Evolutionary conservation across 2,797 vertebrate species (phyloP), one percentile per base, ranked within the genome.

Genomic region (Falco rusticolus): DNA sequence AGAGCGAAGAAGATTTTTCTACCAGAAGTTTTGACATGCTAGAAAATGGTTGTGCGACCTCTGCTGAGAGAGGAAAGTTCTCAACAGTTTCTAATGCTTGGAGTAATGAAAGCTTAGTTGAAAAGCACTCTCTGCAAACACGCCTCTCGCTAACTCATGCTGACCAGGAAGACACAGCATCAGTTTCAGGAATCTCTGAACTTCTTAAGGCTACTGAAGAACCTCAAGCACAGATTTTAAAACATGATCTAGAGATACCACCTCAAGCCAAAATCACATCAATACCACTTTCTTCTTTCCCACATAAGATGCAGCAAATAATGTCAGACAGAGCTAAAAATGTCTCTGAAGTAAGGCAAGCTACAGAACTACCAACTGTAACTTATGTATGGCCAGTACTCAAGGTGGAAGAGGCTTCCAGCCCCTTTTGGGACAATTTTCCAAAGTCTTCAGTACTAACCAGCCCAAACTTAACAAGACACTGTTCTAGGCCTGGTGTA

Each of bases 351-450:
- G 45, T n/a, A 80, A 48, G 39, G 39, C 66, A 92, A 74, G 31
- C 57, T 57, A 37, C 72, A 81, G 85, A 93, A 94, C 75, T 26
- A 50, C 84, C 76, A 75, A 64, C 60, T 80, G 71, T 88, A 68
- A 93, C 41, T 86, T 95, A 88, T 16, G 2, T 94, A 78, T 94
- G 95, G 76, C 96, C 94, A 93, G 47, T 97, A 84, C 71, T 91
- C 90, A 94, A 78, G 45, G 29, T 4, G 12, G 26, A 78, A 69
- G 65, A 83, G 14, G 31, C 72, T 84, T 86, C 79, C 48, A 90
- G 56, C n/a, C 50, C 37, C 18, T 45, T 95, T 75, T 91, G 93
- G 94, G 43, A 75, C 16, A 34, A 28, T 84, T 78, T 96, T 59
- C 50, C 13, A 5, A 80, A 70, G 37, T 48, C 37, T 66, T 51